phyloP scores from a whole-genome alignment of 2,888 invertebrate species.

The Linyphia triangularis region DNA sequence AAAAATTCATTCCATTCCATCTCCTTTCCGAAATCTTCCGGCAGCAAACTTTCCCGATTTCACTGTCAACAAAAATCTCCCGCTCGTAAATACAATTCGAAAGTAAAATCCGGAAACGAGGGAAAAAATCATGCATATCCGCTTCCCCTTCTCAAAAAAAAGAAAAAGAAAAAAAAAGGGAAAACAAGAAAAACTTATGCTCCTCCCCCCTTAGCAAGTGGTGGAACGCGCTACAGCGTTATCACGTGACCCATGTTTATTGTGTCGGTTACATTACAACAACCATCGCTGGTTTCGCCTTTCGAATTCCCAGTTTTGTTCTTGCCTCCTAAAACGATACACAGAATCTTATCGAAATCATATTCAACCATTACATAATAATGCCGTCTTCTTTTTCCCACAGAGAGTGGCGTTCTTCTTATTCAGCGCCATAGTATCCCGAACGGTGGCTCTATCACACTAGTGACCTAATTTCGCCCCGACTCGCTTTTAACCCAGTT shows the following conservation, averaged over 20 bases:
- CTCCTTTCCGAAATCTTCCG: not conserved
- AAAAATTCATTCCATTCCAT: not conserved
- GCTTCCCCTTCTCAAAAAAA: slow-evolving; percentile 19
- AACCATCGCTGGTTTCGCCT: slow-evolving; percentile 19
- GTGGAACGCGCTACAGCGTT: slow-evolving; percentile 46
- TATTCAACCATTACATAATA: too few relatives aligned
- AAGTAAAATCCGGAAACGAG: slow-evolving; percentile 53
- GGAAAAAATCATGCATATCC: slow-evolving; percentile 17
- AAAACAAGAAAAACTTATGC: slow-evolving; percentile 21
- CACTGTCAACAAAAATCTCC: not conserved
- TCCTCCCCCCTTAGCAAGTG: slow-evolving; percentile 43
- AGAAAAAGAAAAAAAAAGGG: not conserved
- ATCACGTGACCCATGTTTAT: slow-evolving; percentile 64
- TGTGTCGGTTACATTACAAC: slow-evolving; percentile 56
- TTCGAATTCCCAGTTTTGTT: not conserved
- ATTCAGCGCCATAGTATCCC: not conserved
- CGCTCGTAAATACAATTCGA: not conserved
- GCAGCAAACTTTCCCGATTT: not conserved
- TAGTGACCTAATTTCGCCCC: slow-evolving; percentile 70
- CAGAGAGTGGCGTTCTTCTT: not conserved
- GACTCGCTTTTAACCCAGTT: slow-evolving; percentile 71
- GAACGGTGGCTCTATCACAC: slow-evolving; percentile 39
- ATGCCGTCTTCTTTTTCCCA: not conserved
- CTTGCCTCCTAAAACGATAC: not conserved
- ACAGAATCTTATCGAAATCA: too few relatives aligned